A percentile compares a stretch with the other conserved stretches of the same genome.
phyloP scores from a whole-genome alignment of 2,113 vertebrate genomes.

The Heloderma charlesbogerti region DNA sequence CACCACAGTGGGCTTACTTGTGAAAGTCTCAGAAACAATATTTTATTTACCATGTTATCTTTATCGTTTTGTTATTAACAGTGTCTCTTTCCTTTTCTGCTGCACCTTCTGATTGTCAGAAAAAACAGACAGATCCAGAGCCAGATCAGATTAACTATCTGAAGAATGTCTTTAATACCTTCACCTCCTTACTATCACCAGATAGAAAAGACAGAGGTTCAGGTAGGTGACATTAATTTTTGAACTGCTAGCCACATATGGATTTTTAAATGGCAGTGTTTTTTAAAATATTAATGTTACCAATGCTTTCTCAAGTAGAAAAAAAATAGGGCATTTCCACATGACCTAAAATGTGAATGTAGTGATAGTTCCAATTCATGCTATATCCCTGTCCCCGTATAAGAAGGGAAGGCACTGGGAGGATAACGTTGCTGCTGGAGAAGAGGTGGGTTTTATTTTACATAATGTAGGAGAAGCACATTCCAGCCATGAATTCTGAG shows the following conservation, averaged over 20 bases:
- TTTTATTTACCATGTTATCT: neutral
- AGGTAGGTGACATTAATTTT: conserved; percentile 64
- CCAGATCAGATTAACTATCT: conserved; percentile 39
- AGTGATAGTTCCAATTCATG: neutral
- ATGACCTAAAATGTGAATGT: neutral
- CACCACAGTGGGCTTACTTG: neutral
- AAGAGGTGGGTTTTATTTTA: too few relatives aligned
- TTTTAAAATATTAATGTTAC: conserved; percentile 26
- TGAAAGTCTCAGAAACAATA: neutral
- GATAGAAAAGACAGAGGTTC: conserved; percentile 11
- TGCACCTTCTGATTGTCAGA: neutral
- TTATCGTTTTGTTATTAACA: conserved; percentile 11
- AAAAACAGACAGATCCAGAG: conserved; percentile 16
- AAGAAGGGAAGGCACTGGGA: neutral
- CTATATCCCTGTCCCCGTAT: neutral
- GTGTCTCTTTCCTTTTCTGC: conserved; percentile 16
- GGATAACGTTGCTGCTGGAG: neutral
- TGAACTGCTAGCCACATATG: neutral
- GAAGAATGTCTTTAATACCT: neutral
- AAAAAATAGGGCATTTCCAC: neutral
- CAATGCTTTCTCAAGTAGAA: conserved; percentile 34
- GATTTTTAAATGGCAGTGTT: neutral
- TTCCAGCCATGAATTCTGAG: neutral
- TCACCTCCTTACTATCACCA: neutral
- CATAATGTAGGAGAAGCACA: neutral